These are phyloP conservation scores for Scaptomyza tumidula DNA, from an alignment of 2,888 invertebrate species.

Conservation along the genomic window DNA sequence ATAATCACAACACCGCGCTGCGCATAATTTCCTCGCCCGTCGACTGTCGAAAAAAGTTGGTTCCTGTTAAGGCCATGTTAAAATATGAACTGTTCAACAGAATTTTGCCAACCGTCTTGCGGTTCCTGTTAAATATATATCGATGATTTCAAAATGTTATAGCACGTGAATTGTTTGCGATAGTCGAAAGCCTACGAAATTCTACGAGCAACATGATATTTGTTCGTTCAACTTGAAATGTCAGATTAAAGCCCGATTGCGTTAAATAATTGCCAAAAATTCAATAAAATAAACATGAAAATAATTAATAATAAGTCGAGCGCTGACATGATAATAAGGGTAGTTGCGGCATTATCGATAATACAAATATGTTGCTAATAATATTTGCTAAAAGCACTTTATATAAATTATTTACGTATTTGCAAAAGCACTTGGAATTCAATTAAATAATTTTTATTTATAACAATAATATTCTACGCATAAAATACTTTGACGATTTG, in stretches of 20 bases:
- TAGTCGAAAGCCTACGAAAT: not conserved
- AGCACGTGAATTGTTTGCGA: constrained; percentile 3
- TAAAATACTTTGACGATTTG: not conserved
- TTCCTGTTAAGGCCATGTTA: constrained; percentile 43
- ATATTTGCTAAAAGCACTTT: not conserved
- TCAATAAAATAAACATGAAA: not conserved
- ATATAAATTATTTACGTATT: not conserved
- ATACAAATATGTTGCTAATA: not conserved
- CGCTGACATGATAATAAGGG: not conserved
- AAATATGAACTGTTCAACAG: constrained; percentile 3
- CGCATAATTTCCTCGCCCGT: constrained; percentile 69
- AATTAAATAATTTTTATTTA: not conserved
- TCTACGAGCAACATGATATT: not conserved
- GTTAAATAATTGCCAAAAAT: too few relatives aligned
- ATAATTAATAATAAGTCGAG: not conserved
- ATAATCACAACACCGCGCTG: constrained; percentile 66
- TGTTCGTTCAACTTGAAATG: not conserved
- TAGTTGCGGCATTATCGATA: constrained; percentile 2
- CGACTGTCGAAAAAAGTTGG: constrained; percentile 41
- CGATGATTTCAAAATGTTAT: constrained; percentile 12
- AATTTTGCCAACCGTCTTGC: not conserved
- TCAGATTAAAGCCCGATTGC: not conserved
- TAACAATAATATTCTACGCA: not conserved
- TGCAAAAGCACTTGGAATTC: too few relatives aligned
- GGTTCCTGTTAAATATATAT: constrained; percentile 9